Conservation (phyloP, 2,888 invertebrate genomes). For the Tribolium freemani region DNA sequence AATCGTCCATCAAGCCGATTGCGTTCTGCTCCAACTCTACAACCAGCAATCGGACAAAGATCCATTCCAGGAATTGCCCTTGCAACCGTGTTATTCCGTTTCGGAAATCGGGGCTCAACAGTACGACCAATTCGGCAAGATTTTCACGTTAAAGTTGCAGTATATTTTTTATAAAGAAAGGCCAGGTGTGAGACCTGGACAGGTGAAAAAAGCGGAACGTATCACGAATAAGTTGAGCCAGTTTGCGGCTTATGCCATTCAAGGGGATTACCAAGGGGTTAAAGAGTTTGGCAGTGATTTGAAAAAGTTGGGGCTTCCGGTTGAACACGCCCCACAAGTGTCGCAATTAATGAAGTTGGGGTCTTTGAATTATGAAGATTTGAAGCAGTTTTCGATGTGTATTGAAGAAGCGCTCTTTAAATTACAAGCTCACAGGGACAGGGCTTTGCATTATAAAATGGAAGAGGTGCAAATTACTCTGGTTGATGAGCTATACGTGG, state of each 20-base stretch:
- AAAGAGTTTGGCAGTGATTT: conserved; percentile 94
- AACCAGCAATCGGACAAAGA: conserved; percentile 88
- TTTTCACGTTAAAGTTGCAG: conserved; percentile 96
- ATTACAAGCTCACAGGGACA: conserved; percentile 86
- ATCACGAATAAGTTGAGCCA: conserved; percentile 92
- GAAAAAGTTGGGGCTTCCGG: conserved; percentile 92
- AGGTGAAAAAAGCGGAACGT: conserved; percentile 93
- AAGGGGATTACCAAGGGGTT: conserved; percentile 93
- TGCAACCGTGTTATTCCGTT: conserved; percentile 95
- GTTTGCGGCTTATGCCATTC: conserved; percentile 94
- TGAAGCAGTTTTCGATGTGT: conserved; percentile 91
- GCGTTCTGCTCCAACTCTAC: conserved; percentile 87
- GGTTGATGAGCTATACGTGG: conserved; percentile 93
- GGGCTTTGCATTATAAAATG: conserved; percentile 93
- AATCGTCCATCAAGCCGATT: conserved; percentile 83
- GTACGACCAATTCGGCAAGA: conserved; percentile 99
- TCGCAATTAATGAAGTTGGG: conserved; percentile 97
- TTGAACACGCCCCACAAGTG: conserved; percentile 97
- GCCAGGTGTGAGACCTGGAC: conserved; percentile 95
- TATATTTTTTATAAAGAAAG: conserved; percentile 98
- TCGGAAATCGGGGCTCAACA: conserved; percentile 97
- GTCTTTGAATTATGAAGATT: conserved; percentile 87
- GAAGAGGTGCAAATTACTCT: conserved; percentile 95
- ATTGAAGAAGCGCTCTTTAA: conserved; percentile 95
- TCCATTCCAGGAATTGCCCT: conserved; percentile 94